These are phyloP conservation scores for Cyanoramphus novaezelandiae DNA, from an alignment of 2,113 vertebrate species.

Conservation along the genomic window DNA sequence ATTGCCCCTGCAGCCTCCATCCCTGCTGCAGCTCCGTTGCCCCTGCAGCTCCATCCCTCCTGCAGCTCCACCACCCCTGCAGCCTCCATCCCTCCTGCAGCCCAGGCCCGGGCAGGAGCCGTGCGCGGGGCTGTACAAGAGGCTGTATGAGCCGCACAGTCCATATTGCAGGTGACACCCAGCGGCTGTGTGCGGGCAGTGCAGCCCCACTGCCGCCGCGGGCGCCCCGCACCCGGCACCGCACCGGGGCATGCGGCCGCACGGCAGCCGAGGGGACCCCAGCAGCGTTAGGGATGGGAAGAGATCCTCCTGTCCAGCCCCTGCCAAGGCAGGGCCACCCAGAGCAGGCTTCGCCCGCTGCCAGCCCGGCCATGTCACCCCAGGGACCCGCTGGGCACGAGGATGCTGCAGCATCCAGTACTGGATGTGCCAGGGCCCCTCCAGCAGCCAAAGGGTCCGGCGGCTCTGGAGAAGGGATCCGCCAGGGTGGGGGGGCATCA, in stretches of 20 bases:
- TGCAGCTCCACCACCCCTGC: no score
- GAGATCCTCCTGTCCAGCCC: background rate
- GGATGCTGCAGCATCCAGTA: rapidly evolving
- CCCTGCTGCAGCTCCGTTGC: rapidly evolving
- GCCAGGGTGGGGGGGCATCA: background rate
- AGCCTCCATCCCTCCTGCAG: background rate
- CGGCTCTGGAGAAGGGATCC: background rate
- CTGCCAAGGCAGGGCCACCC: background rate
- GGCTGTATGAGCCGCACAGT: background rate
- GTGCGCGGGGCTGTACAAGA: background rate
- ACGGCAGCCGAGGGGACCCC: background rate
- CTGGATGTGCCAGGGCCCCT: background rate
- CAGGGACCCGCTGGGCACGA: rapidly evolving
- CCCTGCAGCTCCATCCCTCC: no score
- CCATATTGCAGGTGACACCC: slow-evolving; percentile 42
- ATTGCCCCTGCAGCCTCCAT: background rate
- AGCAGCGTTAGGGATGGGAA: background rate
- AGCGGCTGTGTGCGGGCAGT: background rate
- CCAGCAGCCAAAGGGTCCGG: rapidly evolving
- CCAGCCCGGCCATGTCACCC: background rate
- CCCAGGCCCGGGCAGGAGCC: background rate
- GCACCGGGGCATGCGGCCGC: rapidly evolving
- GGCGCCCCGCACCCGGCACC: background rate
- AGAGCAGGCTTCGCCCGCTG: background rate
- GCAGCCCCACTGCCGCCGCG: background rate